These are phyloP conservation scores for Daboia siamensis DNA, from an alignment of 2,113 vertebrate species.

Conservation along the genomic window DNA sequence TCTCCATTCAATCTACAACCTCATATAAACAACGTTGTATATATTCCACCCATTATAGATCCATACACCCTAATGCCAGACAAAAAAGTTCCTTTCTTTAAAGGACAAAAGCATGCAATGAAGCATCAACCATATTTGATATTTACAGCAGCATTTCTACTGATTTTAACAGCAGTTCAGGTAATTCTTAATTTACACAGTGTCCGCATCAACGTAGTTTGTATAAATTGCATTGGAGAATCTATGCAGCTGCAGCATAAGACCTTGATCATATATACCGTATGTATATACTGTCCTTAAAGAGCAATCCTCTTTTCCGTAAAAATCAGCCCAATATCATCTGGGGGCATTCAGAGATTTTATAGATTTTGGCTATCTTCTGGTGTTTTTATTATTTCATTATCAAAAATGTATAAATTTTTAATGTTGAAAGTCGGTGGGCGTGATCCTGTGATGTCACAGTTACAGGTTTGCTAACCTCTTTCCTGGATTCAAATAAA, in stretches of 20 bases:
- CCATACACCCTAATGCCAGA: conserved; percentile 74
- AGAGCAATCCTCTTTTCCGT: neutral
- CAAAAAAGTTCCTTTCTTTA: conserved; percentile 81
- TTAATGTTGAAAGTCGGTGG: neutral
- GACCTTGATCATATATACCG: neutral
- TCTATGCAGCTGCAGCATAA: conserved; percentile 4
- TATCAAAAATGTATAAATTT: neutral
- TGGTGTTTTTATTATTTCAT: neutral
- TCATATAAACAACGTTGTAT: conserved; percentile 19
- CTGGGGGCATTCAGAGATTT: neutral
- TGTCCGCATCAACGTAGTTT: conserved; percentile 22
- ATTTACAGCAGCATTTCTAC: conserved; percentile 87
- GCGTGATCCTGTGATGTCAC: neutral
- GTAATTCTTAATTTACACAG: conserved; percentile 65
- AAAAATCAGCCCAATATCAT: neutral
- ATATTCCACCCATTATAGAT: conserved; percentile 68
- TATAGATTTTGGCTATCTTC: neutral
- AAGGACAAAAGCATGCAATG: conserved; percentile 85
- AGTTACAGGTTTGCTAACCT: neutral
- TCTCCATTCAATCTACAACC: conserved; percentile 20
- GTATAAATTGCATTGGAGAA: conserved; percentile 16
- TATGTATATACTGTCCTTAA: neutral
- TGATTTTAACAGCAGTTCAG: conserved; percentile 94
- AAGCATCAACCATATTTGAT: conserved; percentile 85
- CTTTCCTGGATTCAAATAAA: neutral